Percentiles rank a stretch among this genome's conserved stretches.
These are phyloP conservation scores for Nyctibius grandis DNA, from an alignment of 2,797 vertebrate genomes.

Conservation along the genomic window DNA sequence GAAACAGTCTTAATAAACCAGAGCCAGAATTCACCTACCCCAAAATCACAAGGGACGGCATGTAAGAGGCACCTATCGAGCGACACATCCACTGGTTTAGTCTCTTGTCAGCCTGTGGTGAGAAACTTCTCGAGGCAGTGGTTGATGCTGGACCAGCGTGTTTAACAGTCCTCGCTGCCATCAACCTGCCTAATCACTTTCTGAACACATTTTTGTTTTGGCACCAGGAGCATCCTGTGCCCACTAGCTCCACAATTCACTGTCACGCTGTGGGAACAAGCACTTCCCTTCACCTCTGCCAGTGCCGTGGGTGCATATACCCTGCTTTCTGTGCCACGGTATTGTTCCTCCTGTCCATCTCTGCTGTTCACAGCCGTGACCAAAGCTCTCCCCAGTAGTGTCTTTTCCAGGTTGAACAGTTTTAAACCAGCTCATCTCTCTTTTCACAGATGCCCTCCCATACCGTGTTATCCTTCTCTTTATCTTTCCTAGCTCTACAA, in stretches of 20 bases:
- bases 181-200: neutral
- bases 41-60: rapidly evolving
- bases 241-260: neutral
- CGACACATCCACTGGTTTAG: neutral
- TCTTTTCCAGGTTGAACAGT: neutral
- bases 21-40: neutral
- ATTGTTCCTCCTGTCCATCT: neutral
- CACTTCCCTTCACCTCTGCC: neutral
- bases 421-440: neutral
- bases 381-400: neutral
- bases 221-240: neutral
- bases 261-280: neutral
- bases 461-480: neutral
- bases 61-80: neutral
- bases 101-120: neutral
- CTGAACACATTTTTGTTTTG: neutral
- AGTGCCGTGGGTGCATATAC: neutral
- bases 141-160: neutral
- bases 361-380: neutral
- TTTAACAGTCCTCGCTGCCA: neutral
- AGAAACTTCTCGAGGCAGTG: neutral
- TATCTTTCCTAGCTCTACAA: neutral
- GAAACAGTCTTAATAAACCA: neutral
- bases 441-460: neutral
- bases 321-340: neutral